phyloP scores from a whole-genome alignment of 1,140 invertebrate genomes.

The Drosophila setifemur region DNA sequence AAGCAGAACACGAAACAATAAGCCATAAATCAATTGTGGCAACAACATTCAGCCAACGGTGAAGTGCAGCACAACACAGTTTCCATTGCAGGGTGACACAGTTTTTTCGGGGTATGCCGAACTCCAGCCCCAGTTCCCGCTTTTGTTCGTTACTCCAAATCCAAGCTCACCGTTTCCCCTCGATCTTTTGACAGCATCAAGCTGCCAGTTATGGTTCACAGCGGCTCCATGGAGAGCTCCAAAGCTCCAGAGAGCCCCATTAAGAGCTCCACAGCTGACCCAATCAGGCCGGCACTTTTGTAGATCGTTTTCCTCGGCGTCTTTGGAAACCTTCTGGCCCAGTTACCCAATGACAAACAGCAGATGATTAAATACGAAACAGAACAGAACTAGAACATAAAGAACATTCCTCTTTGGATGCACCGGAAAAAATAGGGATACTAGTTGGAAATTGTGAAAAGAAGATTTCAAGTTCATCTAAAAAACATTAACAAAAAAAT shows the following conservation, averaged over 20 bases:
- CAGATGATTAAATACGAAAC: slow-evolving; percentile 3
- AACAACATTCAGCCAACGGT: slow-evolving; percentile 20
- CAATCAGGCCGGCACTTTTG: slow-evolving; percentile 15
- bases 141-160: too few species aligned
- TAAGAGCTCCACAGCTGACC: slow-evolving; percentile 27
- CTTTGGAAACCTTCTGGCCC: slow-evolving; percentile 44
- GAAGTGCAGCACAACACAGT: slow-evolving; percentile 24
- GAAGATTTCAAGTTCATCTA: too few species aligned
- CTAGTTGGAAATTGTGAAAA: too few species aligned
- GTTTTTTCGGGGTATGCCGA: background rate
- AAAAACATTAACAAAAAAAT: too few species aligned
- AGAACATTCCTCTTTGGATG: too few species aligned
- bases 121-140: too few species aligned
- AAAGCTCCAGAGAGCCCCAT: too few species aligned
- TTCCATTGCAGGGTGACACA: background rate
- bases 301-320: slow-evolving; percentile 25
- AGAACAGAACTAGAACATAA: background rate
- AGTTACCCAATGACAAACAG: slow-evolving; percentile 25
- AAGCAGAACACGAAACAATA: slow-evolving; percentile 47
- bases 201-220: slow-evolving; percentile 45
- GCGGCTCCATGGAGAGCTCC: slow-evolving; percentile 11
- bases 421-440: too few species aligned
- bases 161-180: background rate
- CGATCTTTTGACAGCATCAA: slow-evolving; percentile 38
- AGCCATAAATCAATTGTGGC: slow-evolving; percentile 43